phyloP scores from a whole-genome alignment of 2,888 invertebrate species.

The Tenodera sinensis region DNA sequence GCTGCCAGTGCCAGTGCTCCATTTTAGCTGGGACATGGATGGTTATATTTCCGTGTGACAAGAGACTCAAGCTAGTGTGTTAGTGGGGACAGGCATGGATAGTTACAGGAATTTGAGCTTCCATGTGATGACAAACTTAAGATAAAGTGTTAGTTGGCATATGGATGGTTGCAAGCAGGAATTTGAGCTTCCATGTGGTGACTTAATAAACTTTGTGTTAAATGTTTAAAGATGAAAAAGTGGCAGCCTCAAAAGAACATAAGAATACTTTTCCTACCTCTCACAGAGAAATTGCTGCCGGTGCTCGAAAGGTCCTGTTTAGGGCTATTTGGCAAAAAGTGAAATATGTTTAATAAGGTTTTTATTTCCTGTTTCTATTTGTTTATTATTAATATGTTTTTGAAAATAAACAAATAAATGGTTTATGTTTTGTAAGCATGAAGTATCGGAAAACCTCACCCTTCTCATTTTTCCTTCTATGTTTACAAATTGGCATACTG shows the following conservation, averaged over 20 bases:
- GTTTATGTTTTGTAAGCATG: not conserved
- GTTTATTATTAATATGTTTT: slow-evolving; percentile 13
- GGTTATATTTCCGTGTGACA: no score
- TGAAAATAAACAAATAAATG: slow-evolving; percentile 3
- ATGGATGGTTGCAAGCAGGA: not conserved
- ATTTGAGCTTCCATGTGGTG: not conserved
- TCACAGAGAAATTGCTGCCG: not conserved
- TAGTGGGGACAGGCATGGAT: no score
- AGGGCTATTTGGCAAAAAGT: not conserved
- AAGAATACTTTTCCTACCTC: slow-evolving; percentile 7
- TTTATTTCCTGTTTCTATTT: slow-evolving; percentile 1
- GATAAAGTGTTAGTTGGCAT: not conserved
- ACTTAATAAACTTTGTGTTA: not conserved
- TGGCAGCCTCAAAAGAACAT: not conserved
- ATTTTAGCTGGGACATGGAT: not conserved
- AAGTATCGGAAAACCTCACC: not conserved
- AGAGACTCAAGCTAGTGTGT: no score
- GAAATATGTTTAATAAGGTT: slow-evolving; percentile 1
- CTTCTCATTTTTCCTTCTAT: not conserved
- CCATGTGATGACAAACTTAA: not conserved
- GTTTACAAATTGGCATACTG: no score
- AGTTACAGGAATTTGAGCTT: not conserved
- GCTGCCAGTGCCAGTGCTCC: not conserved
- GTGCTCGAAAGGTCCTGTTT: not conserved
- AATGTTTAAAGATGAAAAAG: not conserved